Conservation (phyloP, 2,888 invertebrate genomes). For the Drosophila acutilabella region DNA sequence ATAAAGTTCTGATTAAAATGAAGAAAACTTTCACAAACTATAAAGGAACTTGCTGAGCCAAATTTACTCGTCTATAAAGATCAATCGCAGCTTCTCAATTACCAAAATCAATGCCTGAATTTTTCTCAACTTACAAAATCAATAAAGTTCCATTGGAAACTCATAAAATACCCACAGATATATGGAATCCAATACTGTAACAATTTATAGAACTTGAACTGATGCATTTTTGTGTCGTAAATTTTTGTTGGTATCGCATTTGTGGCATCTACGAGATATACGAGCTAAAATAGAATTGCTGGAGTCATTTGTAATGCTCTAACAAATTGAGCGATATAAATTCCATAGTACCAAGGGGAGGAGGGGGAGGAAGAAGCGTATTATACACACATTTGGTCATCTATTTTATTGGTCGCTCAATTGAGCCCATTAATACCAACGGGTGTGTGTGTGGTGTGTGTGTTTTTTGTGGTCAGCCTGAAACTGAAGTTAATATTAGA, state of each 20-base stretch:
- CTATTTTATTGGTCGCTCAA: slow-evolving; percentile 58
- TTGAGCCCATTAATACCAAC: slow-evolving; percentile 56
- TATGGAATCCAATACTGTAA: not conserved
- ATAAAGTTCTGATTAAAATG: no score
- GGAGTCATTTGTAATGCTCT: slow-evolving; percentile 37
- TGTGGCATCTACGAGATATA: slow-evolving; percentile 14
- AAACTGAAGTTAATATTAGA: slow-evolving; percentile 8
- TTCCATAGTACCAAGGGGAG: slow-evolving; percentile 20
- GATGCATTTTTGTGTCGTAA: slow-evolving; percentile 17
- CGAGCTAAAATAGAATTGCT: slow-evolving; percentile 18
- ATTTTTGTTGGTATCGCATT: slow-evolving; percentile 15
- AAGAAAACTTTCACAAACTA: no score
- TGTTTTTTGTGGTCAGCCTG: slow-evolving; percentile 35
- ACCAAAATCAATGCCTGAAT: no score
- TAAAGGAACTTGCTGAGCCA: no score
- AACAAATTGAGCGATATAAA: slow-evolving; percentile 52
- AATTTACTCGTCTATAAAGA: not conserved
- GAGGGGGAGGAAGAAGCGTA: not conserved
- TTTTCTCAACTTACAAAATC: not conserved
- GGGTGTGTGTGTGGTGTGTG: slow-evolving; percentile 1
- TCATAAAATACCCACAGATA: not conserved
- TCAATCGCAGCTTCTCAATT: not conserved
- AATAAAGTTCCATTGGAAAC: slow-evolving; percentile 2
- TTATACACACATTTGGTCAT: slow-evolving; percentile 51
- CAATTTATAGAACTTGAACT: slow-evolving; percentile 9